Base-by-base conservation (phyloP, 2,113 vertebrate species). In the Falcunculus frontatus region DNA sequence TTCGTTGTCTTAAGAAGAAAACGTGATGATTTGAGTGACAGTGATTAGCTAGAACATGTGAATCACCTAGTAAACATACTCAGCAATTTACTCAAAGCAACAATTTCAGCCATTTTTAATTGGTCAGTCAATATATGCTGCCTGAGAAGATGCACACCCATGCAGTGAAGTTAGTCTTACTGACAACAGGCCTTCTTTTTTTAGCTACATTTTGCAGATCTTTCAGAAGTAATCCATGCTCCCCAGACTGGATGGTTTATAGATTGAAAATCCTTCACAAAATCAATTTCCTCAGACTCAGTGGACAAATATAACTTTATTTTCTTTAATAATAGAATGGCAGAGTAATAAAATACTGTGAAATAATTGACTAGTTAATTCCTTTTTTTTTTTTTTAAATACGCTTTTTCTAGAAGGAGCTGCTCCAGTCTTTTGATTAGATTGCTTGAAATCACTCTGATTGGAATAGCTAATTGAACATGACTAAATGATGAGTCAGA, bases 391-490 rank as follows among this genome's bases (percentile, higher is more conserved):
- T 18, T 56, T 32, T 64, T 75, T 82, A 12, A 60, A n/a, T 13
- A 25, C 10, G 1, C 3, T 63, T 94, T 89, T 87, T 91, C 68
- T 88, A 42, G 79, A 77, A 90, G 35, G 16, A 68, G 9, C 20
- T 70, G 19, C 23, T 86, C 14, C 1, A 6, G 17, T 32, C 33
- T 81, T 92, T 86, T 88, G 70, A 77, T 88, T 87, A 87, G 26
- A 22, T 73, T 76, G 49, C 57, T 85, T 73, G 50, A 93, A 88
- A 80, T 84, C 76, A 50, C n/a, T 77, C 39, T 86, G 79, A 92
- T 80, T 90, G 94, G 79, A 90, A 80, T 77, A 88, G 22, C 37
- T 92, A 86, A 95, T 81, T 94, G 68, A 89, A 87, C 68, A 70
- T 74, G 77, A 93, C 64, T 87, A 73, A 81, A 12, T 59, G 60